Evolutionary conservation across 2,888 invertebrate genomes (phyloP).

Genomic region (Pristionchus fissidentatus): DNA sequence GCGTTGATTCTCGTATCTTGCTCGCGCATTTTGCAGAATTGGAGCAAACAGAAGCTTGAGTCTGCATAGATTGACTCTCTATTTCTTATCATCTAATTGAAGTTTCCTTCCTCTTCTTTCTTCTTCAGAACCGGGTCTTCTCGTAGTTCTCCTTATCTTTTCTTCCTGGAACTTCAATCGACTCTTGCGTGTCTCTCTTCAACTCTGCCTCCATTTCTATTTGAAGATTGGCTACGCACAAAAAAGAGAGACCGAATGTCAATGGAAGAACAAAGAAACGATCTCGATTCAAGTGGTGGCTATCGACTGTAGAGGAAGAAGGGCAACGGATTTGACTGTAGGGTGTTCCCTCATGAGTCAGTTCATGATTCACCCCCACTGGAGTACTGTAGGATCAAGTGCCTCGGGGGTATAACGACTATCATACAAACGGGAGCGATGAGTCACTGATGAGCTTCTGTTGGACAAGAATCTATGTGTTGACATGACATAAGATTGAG

Average conservation of each 20-base stretch:
- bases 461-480: neutral
- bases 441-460: constrained; percentile 31
- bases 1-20: too few species aligned
- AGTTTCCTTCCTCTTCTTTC: neutral
- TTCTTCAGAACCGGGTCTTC: constrained; percentile 5
- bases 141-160: constrained; percentile 6
- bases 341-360: neutral
- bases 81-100: too few species aligned
- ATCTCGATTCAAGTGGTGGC: too few species aligned
- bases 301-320: too few species aligned
- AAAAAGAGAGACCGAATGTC: neutral
- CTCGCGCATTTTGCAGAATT: too few species aligned
- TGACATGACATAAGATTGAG: neutral
- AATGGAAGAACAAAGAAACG: constrained; percentile 15
- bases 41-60: too few species aligned
- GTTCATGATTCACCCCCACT: neutral
- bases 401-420: neutral
- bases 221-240: constrained; percentile 19
- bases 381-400: constrained; percentile 17
- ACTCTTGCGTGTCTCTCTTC: too few species aligned
- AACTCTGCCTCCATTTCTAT: constrained; percentile 2
- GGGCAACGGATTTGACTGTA: neutral
- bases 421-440: too few species aligned
- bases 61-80: too few species aligned
- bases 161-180: constrained; percentile 27